Evolutionary conservation across 2,888 invertebrate genomes (phyloP).

Genomic region (Eupithecia insigniata): DNA sequence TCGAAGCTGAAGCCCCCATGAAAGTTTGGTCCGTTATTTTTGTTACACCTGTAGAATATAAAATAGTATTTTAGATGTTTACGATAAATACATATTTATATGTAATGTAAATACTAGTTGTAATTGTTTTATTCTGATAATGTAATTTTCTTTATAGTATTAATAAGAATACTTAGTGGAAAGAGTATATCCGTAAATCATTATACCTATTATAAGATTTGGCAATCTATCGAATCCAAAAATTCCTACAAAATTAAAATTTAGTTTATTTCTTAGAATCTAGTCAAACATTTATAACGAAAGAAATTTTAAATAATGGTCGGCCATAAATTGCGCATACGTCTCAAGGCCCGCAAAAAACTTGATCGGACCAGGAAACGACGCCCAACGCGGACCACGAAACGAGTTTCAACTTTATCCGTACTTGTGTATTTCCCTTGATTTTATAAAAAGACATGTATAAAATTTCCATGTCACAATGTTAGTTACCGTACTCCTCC

Average conservation of each 20-base stretch:
- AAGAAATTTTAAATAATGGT: conserved; percentile 13
- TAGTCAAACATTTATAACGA: not conserved
- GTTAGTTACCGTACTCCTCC: too few relatives aligned
- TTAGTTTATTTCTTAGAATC: not conserved
- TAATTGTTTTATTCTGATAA: too few relatives aligned
- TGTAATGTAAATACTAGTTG: too few relatives aligned
- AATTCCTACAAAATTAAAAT: not conserved
- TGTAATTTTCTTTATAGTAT: too few relatives aligned
- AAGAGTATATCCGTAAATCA: not conserved
- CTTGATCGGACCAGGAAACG: conserved; percentile 41
- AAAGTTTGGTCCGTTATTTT: too few relatives aligned
- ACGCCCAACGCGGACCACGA: conserved; percentile 21
- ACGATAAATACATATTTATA: too few relatives aligned
- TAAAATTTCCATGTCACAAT: too few relatives aligned
- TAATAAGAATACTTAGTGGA: too few relatives aligned
- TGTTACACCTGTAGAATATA: too few relatives aligned
- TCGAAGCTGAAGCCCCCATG: too few relatives aligned
- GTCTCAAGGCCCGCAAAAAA: conserved; percentile 32
- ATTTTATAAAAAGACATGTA: conserved; percentile 14
- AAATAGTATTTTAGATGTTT: too few relatives aligned
- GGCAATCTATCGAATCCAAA: not conserved
- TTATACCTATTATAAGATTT: not conserved
- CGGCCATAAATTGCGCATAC: conserved; percentile 33
- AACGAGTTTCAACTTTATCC: conserved; percentile 40
- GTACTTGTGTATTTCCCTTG: conserved; percentile 26